These are phyloP conservation scores for Gryon sp. DNA, from an alignment of 1,140 invertebrate species.

Conservation along the genomic window DNA sequence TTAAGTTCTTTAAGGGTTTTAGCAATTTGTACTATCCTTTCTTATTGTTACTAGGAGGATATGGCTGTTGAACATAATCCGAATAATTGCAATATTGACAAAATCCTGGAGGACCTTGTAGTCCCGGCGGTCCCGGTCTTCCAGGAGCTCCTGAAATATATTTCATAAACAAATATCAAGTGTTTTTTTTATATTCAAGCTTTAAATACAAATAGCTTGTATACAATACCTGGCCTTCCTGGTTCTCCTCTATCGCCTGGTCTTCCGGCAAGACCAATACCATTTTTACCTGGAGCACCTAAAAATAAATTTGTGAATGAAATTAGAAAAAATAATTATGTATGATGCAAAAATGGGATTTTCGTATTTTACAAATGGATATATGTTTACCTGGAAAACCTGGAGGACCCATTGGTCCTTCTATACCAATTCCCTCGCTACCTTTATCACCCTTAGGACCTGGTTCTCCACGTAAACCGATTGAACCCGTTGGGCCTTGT, in stretches of 20 bases:
- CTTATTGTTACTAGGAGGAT: constrained; percentile 32
- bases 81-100: constrained; percentile 54
- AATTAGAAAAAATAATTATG: neutral
- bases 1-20: no score
- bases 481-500: constrained; percentile 80
- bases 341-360: no score
- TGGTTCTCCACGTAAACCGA: constrained; percentile 82
- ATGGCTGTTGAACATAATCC: constrained; percentile 5
- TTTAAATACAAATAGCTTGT: constrained; percentile 1
- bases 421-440: constrained; percentile 83
- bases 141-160: constrained; percentile 38
- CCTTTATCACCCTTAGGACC: constrained; percentile 88
- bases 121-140: constrained; percentile 28
- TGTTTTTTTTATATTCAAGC: no score
- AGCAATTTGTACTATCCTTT: constrained; percentile 20
- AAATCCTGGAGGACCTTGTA: constrained; percentile 51
- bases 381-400: constrained; percentile 82
- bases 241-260: constrained; percentile 83
- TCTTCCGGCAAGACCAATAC: constrained; percentile 80
- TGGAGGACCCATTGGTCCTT: constrained; percentile 84
- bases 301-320: neutral
- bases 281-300: constrained; percentile 34
- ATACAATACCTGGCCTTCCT: constrained; percentile 81
- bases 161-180: neutral
- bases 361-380: no score